A percentile compares a stretch with the other conserved stretches of the same genome.
Evolutionary conservation across 2,888 invertebrate genomes (phyloP).

Genomic region (Aporophyla nigra): DNA sequence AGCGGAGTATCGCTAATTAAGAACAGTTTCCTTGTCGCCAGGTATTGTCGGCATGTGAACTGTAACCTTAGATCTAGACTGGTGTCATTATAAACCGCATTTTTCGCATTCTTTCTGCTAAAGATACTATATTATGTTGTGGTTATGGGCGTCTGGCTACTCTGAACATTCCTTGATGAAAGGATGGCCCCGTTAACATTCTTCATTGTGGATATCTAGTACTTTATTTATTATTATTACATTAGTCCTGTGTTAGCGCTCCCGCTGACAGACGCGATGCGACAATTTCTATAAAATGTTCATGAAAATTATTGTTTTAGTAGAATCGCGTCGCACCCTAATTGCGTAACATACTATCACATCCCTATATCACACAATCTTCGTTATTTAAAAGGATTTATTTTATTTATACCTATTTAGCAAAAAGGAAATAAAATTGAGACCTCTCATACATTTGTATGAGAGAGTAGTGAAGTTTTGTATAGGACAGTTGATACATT

Average conservation of each 20-base stretch:
- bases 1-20: conserved; percentile 34
- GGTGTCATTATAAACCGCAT: conserved; percentile 41
- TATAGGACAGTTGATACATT: too few species aligned
- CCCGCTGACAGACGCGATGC: too few species aligned
- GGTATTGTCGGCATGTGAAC: conserved; percentile 29
- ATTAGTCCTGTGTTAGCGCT: background rate
- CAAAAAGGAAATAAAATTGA: too few species aligned
- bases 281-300: too few species aligned
- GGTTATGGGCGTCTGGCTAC: background rate
- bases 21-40: conserved; percentile 50
- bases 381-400: too few species aligned
- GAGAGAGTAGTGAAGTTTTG: too few species aligned
- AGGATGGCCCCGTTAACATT: background rate
- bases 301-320: too few species aligned
- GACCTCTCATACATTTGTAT: too few species aligned
- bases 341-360: too few species aligned
- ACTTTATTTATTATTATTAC: background rate
- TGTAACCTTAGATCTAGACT: conserved; percentile 22
- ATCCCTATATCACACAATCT: too few species aligned
- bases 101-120: conserved; percentile 31
- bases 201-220: background rate
- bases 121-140: background rate
- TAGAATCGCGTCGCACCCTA: too few species aligned
- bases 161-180: background rate
- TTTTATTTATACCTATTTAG: too few species aligned